phyloP scores from a whole-genome alignment of 2,797 vertebrate genomes.

The Poeciliopsis gracilis region DNA sequence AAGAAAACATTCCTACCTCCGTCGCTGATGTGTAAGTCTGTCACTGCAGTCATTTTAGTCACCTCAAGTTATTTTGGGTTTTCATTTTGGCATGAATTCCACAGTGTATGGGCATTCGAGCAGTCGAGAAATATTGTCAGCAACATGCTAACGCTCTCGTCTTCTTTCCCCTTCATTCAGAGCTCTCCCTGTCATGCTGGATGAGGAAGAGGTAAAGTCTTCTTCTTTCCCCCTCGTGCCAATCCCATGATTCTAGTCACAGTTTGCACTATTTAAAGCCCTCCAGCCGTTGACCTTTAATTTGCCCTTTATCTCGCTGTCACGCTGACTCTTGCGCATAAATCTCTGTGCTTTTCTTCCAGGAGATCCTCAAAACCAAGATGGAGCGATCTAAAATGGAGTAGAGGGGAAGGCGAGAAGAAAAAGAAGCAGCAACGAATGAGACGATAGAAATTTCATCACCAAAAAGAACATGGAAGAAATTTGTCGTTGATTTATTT shows the following conservation, averaged over 20 bases:
- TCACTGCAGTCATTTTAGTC: neutral
- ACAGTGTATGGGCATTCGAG: neutral
- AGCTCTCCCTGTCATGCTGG: slow-evolving; percentile 81
- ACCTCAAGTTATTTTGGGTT: neutral
- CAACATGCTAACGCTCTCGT: neutral
- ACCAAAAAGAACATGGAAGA: slow-evolving; percentile 53
- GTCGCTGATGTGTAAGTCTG: slow-evolving; percentile 92
- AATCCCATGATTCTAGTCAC: slow-evolving; percentile 35
- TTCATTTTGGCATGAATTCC: neutral
- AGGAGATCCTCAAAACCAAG: slow-evolving; percentile 97
- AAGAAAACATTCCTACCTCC: slow-evolving; percentile 94
- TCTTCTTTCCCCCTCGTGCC: slow-evolving; percentile 6
- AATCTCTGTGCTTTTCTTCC: slow-evolving; percentile 17
- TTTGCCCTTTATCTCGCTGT: slow-evolving; percentile 9
- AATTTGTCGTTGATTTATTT: slow-evolving; percentile 28
- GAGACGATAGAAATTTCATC: slow-evolving; percentile 31
- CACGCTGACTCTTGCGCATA: neutral
- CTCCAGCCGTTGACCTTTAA: neutral
- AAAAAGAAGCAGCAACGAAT: slow-evolving; percentile 45
- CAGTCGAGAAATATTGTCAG: neutral
- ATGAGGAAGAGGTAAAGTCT: slow-evolving; percentile 81
- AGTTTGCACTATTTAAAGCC: slow-evolving; percentile 19
- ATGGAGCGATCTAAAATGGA: slow-evolving; percentile 99
- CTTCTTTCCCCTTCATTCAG: slow-evolving; percentile 49
- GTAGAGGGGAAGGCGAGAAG: slow-evolving; percentile 54